Conservation (phyloP, 2,888 invertebrate species). For the Scaptomyza caliginosa region DNA sequence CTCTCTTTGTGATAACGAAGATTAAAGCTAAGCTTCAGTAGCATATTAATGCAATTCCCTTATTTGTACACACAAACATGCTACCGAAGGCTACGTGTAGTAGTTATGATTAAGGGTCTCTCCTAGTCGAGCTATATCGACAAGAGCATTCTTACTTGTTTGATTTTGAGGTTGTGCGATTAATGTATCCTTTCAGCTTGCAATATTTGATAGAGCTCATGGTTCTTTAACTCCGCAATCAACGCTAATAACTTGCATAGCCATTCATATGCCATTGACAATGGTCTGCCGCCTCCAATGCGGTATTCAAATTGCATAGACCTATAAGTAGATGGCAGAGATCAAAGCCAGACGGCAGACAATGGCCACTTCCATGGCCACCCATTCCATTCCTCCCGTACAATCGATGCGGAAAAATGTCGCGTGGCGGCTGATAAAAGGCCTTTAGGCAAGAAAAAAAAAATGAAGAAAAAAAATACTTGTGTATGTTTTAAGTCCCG, state of each 20-base stretch:
- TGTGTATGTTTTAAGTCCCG: constrained; percentile 31
- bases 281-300: constrained; percentile 29
- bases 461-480: constrained; percentile 2
- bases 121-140: no score
- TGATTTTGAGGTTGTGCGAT: constrained; percentile 1
- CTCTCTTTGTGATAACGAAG: no score
- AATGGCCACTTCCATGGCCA: constrained; percentile 48
- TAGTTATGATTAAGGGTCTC: no score
- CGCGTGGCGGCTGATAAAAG: constrained; percentile 73
- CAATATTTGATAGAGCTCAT: not conserved
- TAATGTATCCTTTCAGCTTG: not conserved
- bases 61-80: no score
- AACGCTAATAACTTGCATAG: constrained; percentile 32
- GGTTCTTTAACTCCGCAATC: constrained; percentile 4
- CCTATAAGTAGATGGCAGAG: constrained; percentile 45
- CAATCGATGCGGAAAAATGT: constrained; percentile 72
- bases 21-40: no score
- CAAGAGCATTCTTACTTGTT: no score
- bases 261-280: constrained; percentile 21
- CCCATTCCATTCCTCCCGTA: constrained; percentile 2
- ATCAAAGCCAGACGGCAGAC: constrained; percentile 66
- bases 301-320: constrained; percentile 25
- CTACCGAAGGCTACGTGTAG: no score
- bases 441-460: constrained; percentile 38
- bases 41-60: no score